These are phyloP conservation scores for Echinops telfairi DNA, from an alignment of 2,113 vertebrate genomes.

Conservation along the genomic window DNA sequence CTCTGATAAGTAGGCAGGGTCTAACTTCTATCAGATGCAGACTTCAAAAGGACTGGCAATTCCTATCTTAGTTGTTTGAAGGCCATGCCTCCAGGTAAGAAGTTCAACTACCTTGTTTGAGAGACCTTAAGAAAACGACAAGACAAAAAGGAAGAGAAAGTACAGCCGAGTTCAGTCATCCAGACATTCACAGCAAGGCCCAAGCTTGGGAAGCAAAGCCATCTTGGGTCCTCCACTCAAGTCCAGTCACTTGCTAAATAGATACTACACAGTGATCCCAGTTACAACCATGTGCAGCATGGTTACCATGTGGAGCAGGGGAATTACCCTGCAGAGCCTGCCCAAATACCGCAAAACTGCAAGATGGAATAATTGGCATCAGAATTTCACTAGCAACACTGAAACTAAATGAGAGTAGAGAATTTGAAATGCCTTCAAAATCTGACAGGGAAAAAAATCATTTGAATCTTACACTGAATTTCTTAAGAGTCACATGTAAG, in stretches of 20 bases:
- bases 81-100: background rate
- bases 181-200: background rate
- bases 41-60: background rate
- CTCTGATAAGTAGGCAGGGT: background rate
- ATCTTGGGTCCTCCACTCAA: background rate
- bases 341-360: background rate
- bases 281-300: background rate
- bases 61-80: background rate
- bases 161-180: background rate
- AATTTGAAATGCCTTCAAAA: background rate
- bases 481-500: background rate
- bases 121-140: background rate
- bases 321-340: background rate
- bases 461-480: constrained; percentile 4
- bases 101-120: background rate
- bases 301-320: background rate
- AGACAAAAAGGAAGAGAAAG: background rate
- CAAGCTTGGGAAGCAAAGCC: background rate
- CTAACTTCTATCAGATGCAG: background rate
- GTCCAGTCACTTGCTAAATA: background rate
- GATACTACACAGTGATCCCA: background rate
- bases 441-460: background rate
- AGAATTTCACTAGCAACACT: background rate
- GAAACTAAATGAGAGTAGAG: background rate
- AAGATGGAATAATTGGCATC: background rate